Evolutionary conservation across 2,113 vertebrate species (phyloP), one percentile per base, ranked within the genome.

Genomic region (Bujurquina vittata): DNA sequence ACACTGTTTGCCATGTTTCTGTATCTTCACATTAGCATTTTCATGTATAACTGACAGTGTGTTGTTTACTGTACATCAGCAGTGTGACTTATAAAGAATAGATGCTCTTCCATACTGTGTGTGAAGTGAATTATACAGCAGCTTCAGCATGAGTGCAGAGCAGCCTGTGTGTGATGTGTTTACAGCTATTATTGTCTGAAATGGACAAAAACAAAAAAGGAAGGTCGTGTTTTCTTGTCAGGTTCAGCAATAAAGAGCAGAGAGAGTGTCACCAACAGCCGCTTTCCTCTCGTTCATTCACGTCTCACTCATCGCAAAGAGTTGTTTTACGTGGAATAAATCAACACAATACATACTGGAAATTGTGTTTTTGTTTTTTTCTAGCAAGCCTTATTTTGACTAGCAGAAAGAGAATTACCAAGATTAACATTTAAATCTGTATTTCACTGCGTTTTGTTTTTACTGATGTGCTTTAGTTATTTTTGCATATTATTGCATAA

Each of bases 241-340:
- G 60, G 62, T 74, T 76, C 35, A 88, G 76, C 77, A 92, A 85
- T 84, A 82, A 88, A 89, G 61, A 73, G 55, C 23, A 63, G 52
- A 69, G 49, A 59, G 63, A 55, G 18, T 22, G 11, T 78, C 49
- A 56, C n/a, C 11, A 62, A 59, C 79, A 58, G 9, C 46, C 5
- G 5, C 35, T 76, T 75, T 85, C 56, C 26, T 57, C 15, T 79
- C 3, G 63, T 82, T 87, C 55, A 26, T 58, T 59, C 43, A 11
- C 35, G 37, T n/a, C 12, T 58, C 55, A 23, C 10, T 10, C 22
- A 1, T 43, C 69, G 55, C 18, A 33, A 22, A 49, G 26, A 37
- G 46, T 9, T 17, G 14, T 5, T 29, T 54, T 23, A 61, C 15
- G 29, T 23, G 31, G 3, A 72, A 10, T 40, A 12, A 62, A 5